Conservation (phyloP, 2,113 vertebrate genomes). For the Ictalurus furcatus region DNA sequence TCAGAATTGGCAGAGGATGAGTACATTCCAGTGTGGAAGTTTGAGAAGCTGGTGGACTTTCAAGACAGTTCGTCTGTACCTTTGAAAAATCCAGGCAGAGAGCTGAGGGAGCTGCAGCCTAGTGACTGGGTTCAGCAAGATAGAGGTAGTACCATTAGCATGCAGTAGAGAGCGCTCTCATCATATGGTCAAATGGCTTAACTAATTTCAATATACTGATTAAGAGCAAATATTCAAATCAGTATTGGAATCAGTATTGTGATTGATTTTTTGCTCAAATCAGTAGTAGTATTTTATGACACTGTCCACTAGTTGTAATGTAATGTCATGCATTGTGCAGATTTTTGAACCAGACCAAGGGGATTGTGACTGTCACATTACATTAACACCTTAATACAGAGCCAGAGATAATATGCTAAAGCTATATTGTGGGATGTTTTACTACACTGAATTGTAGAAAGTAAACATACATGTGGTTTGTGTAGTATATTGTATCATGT, state of each 20-base stretch:
- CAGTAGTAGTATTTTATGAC: neutral
- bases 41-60: conserved; percentile 75
- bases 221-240: neutral
- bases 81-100: conserved; percentile 65
- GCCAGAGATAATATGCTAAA: neutral
- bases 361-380: neutral
- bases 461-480: neutral
- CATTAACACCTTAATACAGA: neutral
- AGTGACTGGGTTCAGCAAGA: conserved; percentile 93
- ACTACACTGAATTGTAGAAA: neutral
- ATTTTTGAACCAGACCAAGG: neutral
- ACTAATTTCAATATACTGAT: neutral
- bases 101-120: conserved; percentile 73
- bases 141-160: conserved; percentile 70
- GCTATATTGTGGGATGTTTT: neutral
- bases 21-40: conserved; percentile 84
- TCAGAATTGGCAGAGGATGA: conserved; percentile 89
- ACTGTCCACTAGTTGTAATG: neutral
- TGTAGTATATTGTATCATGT: neutral
- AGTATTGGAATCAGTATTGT: neutral
- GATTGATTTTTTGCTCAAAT: neutral
- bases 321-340: neutral
- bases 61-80: conserved; percentile 63
- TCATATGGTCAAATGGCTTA: neutral
- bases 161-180: neutral